phyloP scores from a whole-genome alignment of 2,797 vertebrate genomes.

The Propithecus deckenii region DNA sequence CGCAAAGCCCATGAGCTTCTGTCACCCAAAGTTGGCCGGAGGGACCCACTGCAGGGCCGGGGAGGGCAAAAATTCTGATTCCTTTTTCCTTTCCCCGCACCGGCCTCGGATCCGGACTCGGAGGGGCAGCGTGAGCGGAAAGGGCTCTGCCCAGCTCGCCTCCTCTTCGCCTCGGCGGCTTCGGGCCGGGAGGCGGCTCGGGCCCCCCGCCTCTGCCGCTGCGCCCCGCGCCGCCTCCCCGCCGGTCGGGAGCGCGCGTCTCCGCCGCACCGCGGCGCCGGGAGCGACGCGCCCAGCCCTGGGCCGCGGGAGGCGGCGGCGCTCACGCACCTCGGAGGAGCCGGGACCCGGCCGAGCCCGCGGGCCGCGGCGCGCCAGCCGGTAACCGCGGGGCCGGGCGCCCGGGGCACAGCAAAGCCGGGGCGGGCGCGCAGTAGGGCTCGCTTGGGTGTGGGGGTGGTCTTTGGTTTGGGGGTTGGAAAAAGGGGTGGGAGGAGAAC shows the following conservation, averaged over 20 bases:
- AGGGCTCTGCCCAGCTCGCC: neutral
- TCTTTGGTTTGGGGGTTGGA: neutral
- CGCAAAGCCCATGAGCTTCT: neutral
- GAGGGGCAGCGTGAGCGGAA: neutral
- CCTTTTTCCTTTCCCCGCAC: neutral
- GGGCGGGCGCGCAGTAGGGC: neutral
- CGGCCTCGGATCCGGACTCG: too few species aligned
- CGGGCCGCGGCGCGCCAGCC: neutral
- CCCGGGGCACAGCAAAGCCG: neutral
- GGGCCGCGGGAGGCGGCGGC: neutral
- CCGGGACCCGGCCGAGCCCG: neutral
- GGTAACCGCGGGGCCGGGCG: conserved; percentile 11
- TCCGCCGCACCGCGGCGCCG: neutral
- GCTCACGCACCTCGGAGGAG: neutral
- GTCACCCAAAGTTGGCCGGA: neutral
- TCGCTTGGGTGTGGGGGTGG: neutral
- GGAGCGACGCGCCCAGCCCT: neutral
- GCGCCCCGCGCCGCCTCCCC: neutral
- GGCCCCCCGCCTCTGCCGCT: rapidly evolving
- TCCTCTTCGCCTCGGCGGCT: neutral
- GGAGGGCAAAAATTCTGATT: neutral
- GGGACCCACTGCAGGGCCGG: neutral
- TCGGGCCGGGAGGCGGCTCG: neutral
- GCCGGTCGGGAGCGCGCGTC: neutral
- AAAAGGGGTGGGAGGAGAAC: neutral